Percentiles rank a stretch among this genome's conserved stretches.
These are phyloP conservation scores for Pammene fasciana DNA, from an alignment of 2,888 invertebrate genomes.

Conservation along the genomic window DNA sequence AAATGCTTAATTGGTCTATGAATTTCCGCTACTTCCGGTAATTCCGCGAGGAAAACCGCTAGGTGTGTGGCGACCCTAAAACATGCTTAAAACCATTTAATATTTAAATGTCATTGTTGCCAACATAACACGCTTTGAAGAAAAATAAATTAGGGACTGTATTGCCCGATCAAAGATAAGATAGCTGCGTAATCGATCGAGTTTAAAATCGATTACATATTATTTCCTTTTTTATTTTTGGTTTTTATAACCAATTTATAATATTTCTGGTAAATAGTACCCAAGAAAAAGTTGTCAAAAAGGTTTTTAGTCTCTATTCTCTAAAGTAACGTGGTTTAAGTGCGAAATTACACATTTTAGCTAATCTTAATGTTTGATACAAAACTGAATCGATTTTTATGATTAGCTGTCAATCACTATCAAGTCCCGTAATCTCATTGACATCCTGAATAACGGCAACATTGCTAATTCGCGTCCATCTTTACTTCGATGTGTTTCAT, in stretches of 20 bases:
- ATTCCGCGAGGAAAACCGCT: no score
- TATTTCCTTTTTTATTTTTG: background rate
- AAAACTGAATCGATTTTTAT: slow-evolving; percentile 6
- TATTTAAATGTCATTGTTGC: background rate
- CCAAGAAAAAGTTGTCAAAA: background rate
- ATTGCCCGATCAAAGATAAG: slow-evolving; percentile 22
- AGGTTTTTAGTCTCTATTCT: background rate
- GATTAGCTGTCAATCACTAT: slow-evolving; percentile 17
- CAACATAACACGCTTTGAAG: slow-evolving; percentile 11
- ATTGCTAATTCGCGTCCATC: slow-evolving; percentile 81
- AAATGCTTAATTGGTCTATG: no score
- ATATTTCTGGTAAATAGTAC: background rate
- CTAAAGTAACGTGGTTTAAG: background rate
- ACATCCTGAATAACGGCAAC: slow-evolving; percentile 56
- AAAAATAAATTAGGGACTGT: no score
- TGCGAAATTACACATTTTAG: background rate
- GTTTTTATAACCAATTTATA: no score
- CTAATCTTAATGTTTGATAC: background rate
- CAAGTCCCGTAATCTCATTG: slow-evolving; percentile 39
- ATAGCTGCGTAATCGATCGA: background rate
- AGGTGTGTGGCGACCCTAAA: no score
- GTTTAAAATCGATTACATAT: background rate
- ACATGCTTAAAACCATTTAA: background rate
- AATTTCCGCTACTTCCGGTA: no score
- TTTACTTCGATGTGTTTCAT: slow-evolving; percentile 78